phyloP scores from a whole-genome alignment of 2,113 vertebrate genomes.

The Ursus arctos region DNA sequence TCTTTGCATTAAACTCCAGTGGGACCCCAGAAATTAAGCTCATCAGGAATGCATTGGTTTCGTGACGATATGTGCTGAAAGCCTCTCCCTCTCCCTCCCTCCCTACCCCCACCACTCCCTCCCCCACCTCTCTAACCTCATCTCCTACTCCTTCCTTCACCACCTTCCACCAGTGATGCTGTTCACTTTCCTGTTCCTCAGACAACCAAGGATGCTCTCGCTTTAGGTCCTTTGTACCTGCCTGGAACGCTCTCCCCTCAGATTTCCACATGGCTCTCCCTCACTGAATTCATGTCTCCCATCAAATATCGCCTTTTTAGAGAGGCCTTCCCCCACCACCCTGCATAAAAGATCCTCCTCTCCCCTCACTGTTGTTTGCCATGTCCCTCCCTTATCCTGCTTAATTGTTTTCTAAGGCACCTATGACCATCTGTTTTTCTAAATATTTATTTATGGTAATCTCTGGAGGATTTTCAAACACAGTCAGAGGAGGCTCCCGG shows the following conservation, averaged over 20 bases:
- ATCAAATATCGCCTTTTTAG: neutral
- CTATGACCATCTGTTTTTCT: neutral
- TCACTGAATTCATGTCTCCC: neutral
- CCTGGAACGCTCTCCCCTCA: neutral
- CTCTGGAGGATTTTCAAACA: conserved; percentile 18
- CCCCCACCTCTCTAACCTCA: neutral
- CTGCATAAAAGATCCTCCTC: neutral
- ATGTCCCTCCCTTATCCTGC: neutral
- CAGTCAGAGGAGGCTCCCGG: neutral
- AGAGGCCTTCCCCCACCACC: neutral
- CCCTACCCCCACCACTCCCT: too few relatives aligned
- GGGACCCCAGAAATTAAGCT: neutral
- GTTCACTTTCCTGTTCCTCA: neutral
- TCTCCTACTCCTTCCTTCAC: neutral
- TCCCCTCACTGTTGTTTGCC: neutral
- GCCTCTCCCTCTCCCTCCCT: neutral
- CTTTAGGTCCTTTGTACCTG: neutral
- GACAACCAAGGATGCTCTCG: neutral
- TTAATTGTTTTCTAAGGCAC: neutral
- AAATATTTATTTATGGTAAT: neutral
- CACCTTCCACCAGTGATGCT: neutral
- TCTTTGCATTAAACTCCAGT: conserved; percentile 21
- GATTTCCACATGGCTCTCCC: neutral
- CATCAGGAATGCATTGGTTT: neutral
- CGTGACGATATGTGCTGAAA: neutral